phyloP scores from a whole-genome alignment of 2,113 vertebrate species.

The Colaptes auratus region DNA sequence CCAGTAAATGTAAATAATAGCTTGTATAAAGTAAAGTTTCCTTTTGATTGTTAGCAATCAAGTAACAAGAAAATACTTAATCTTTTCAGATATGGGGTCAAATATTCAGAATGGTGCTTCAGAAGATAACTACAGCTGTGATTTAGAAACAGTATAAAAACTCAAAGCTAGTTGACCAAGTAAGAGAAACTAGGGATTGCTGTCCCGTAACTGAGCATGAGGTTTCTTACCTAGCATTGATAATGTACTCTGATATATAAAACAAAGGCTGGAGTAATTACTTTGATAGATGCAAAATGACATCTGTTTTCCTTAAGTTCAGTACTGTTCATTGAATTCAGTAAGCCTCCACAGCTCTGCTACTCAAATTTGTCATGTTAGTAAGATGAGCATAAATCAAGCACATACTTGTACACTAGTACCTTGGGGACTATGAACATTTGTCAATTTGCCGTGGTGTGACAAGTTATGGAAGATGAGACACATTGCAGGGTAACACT shows the following conservation, averaged over 20 bases:
- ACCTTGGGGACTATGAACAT: background rate
- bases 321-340: background rate
- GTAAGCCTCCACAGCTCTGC: background rate
- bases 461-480: background rate
- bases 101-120: background rate
- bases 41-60: background rate
- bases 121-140: background rate
- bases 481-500: background rate
- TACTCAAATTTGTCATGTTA: background rate
- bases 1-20: background rate
- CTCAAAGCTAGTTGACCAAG: background rate
- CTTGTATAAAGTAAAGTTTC: background rate
- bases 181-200: background rate
- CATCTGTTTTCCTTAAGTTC: background rate
- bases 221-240: background rate
- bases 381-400: background rate
- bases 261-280: background rate
- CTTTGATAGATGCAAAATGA: background rate
- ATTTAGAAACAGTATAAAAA: background rate
- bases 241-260: background rate
- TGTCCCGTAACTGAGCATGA: background rate
- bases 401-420: background rate
- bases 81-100: background rate
- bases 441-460: background rate
- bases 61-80: background rate